These are phyloP conservation scores for Drosophila austrosaltans DNA, from an alignment of 2,888 invertebrate species.

Conservation along the genomic window DNA sequence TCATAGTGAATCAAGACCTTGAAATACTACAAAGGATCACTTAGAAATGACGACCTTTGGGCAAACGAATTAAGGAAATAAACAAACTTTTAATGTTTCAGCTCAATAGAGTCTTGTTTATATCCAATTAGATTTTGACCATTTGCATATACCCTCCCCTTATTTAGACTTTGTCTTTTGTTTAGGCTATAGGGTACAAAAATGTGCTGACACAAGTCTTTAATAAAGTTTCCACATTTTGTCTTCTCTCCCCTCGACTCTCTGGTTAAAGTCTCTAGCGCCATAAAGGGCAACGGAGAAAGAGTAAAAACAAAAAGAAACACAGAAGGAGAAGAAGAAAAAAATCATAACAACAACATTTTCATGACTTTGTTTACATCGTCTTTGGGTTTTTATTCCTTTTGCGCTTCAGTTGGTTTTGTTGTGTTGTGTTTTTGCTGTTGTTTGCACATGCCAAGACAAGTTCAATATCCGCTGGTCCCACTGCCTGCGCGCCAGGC, in stretches of 20 bases:
- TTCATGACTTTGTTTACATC: conserved; percentile 73
- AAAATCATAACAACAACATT: conserved; percentile 71
- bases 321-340: conserved; percentile 61
- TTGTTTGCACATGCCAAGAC: conserved; percentile 50
- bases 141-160: background rate
- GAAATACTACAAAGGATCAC: too few species aligned
- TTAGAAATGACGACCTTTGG: too few species aligned
- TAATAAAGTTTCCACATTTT: conserved; percentile 15
- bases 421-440: conserved; percentile 31
- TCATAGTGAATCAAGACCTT: too few species aligned
- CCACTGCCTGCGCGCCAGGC: background rate
- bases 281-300: conserved; percentile 2
- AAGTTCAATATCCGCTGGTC: conserved; percentile 65
- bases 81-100: too few species aligned
- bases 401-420: conserved; percentile 15
- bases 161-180: background rate
- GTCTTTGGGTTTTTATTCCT: conserved; percentile 45
- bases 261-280: conserved; percentile 49
- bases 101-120: too few species aligned
- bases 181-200: background rate
- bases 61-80: too few species aligned
- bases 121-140: background rate
- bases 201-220: conserved; percentile 11
- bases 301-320: conserved; percentile 20
- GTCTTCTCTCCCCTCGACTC: background rate